phyloP scores from a whole-genome alignment of 2,113 vertebrate genomes.

The Pseudonaja textilis region DNA sequence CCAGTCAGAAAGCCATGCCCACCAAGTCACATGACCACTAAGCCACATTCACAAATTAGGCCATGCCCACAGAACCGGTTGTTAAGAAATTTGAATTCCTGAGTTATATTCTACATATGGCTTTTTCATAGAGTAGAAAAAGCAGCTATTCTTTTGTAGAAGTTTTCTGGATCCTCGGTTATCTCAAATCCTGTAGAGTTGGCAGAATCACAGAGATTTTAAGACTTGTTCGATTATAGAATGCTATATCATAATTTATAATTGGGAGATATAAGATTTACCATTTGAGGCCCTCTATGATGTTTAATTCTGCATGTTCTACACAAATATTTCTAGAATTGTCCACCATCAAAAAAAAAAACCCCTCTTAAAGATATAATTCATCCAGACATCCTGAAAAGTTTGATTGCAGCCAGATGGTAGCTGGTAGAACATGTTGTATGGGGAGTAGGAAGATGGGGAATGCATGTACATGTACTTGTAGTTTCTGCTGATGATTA shows the following conservation, averaged over 20 bases:
- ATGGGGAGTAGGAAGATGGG: neutral
- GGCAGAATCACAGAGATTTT: neutral
- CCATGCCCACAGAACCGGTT: no score
- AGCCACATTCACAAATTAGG: no score
- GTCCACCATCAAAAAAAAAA: constrained; percentile 3
- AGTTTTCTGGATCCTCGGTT: neutral
- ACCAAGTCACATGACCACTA: no score
- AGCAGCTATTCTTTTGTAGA: neutral
- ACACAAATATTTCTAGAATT: neutral
- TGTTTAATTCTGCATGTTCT: constrained; percentile 26
- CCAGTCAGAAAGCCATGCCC: no score
- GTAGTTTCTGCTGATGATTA: constrained; percentile 21
- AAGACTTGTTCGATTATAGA: constrained; percentile 21
- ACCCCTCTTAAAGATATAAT: neutral
- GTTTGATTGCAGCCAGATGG: constrained; percentile 33
- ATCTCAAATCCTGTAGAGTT: neutral
- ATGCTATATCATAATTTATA: constrained; percentile 2
- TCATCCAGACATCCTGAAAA: constrained; percentile 11
- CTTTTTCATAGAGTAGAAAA: neutral
- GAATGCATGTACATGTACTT: neutral
- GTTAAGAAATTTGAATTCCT: no score
- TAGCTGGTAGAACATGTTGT: constrained; percentile 29
- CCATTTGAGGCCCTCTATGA: neutral
- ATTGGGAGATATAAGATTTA: constrained; percentile 16
- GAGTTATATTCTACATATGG: neutral